phyloP scores from a whole-genome alignment of 2,797 vertebrate species.

The Tragelaphus eurycerus region DNA sequence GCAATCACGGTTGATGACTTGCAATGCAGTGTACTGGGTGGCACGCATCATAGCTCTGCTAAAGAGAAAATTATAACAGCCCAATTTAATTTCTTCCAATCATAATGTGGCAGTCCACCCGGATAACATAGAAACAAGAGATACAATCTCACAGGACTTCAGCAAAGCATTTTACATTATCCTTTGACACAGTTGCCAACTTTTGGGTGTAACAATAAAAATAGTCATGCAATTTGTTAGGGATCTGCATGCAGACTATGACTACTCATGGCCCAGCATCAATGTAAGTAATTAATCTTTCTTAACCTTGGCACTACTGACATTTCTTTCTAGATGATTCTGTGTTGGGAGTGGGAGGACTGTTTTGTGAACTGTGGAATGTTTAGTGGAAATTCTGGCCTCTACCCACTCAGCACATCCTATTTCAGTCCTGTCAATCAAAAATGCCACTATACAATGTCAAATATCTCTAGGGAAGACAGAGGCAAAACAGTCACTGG shows the following conservation, averaged over 20 bases:
- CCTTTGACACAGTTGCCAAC: neutral
- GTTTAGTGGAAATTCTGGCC: neutral
- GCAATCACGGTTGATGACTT: neutral
- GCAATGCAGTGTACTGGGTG: neutral
- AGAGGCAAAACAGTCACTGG: neutral
- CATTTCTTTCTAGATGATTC: neutral
- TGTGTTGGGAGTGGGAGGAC: neutral
- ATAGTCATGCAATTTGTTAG: neutral
- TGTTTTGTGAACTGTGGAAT: neutral
- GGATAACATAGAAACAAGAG: neutral
- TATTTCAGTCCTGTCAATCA: neutral
- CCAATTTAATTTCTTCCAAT: slow-evolving; percentile 35
- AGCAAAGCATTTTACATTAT: neutral
- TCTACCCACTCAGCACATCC: neutral
- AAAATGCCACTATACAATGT: neutral
- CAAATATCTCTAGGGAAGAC: neutral
- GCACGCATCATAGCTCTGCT: neutral
- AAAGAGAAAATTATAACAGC: neutral
- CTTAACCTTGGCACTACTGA: neutral
- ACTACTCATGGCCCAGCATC: neutral
- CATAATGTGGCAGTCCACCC: neutral
- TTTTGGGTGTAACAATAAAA: neutral
- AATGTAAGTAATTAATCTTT: neutral
- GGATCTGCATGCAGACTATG: neutral
- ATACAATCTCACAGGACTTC: neutral